Conservation (phyloP, 2,888 invertebrate species). For the Hesperia comma region DNA sequence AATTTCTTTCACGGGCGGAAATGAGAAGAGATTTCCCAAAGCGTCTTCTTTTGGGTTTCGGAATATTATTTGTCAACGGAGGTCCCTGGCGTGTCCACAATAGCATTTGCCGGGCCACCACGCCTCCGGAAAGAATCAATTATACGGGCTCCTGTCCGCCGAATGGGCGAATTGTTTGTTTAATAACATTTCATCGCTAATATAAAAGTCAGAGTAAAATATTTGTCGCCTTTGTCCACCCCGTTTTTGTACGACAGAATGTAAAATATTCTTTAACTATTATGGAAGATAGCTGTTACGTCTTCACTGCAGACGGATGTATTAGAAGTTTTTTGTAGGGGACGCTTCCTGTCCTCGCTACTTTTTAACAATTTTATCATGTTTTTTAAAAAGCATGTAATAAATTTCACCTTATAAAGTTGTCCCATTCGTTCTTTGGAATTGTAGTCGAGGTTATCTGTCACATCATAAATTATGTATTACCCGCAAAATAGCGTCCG, state of each 20-base stretch:
- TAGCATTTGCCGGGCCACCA: slow-evolving; percentile 59
- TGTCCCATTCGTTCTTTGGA: slow-evolving; percentile 15
- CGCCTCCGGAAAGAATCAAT: slow-evolving; percentile 84
- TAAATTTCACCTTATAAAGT: slow-evolving; percentile 33
- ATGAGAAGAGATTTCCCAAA: slow-evolving; percentile 76
- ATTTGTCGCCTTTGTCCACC: slow-evolving; percentile 70
- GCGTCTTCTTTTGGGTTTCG: slow-evolving; percentile 68
- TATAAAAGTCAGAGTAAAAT: slow-evolving; percentile 76
- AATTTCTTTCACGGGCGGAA: slow-evolving; percentile 77
- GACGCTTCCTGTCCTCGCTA: slow-evolving; percentile 67
- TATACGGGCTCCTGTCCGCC: slow-evolving; percentile 72
- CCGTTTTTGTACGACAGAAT: slow-evolving; percentile 69
- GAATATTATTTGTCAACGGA: slow-evolving; percentile 72
- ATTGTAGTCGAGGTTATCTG: not conserved
- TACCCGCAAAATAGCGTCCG: slow-evolving; percentile 8
- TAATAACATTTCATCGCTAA: slow-evolving; percentile 79
- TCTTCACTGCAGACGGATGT: slow-evolving; percentile 72
- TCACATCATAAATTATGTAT: slow-evolving; percentile 14
- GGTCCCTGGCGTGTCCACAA: slow-evolving; percentile 60
- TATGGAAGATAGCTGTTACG: slow-evolving; percentile 63
- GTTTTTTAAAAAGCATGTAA: slow-evolving; percentile 38
- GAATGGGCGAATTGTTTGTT: slow-evolving; percentile 83
- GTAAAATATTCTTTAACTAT: slow-evolving; percentile 63
- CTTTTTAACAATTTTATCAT: slow-evolving; percentile 71
- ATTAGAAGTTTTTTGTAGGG: slow-evolving; percentile 66